These are phyloP conservation scores for Notoglanidium macrostoma DNA, from an alignment of 2,797 vertebrate species.

Conservation along the genomic window DNA sequence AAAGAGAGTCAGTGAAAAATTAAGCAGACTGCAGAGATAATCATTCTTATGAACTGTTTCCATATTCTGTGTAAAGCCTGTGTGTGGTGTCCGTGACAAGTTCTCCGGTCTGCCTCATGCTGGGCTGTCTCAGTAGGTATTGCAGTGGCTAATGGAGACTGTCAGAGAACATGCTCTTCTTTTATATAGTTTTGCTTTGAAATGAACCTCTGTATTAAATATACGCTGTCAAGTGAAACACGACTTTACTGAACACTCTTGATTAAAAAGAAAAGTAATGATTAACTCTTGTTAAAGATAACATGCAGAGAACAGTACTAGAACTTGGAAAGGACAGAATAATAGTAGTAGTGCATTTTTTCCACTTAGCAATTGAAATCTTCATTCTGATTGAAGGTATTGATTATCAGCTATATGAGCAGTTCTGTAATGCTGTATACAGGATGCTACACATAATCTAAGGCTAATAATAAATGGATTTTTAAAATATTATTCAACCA, in stretches of 20 bases:
- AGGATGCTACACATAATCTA: background rate
- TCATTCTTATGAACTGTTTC: constrained; percentile 16
- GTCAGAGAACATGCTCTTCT: constrained; percentile 22
- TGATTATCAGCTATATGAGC: background rate
- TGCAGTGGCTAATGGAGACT: constrained; percentile 20
- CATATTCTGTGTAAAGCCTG: constrained; percentile 5
- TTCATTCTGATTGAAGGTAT: background rate
- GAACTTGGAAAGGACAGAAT: background rate
- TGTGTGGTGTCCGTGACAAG: constrained; percentile 25
- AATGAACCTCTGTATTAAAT: constrained; percentile 24
- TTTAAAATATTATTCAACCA: background rate
- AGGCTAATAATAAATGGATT: background rate
- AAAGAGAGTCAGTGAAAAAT: background rate
- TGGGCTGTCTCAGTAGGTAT: constrained; percentile 31
- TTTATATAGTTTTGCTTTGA: constrained; percentile 33
- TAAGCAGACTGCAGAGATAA: background rate
- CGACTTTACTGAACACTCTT: background rate
- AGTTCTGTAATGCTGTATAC: background rate
- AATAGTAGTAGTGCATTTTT: background rate
- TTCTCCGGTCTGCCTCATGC: constrained; percentile 13
- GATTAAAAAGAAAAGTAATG: background rate
- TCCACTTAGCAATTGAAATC: background rate
- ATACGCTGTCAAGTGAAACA: background rate
- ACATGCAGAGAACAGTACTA: background rate
- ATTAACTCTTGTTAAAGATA: background rate